Percentiles rank a stretch among this genome's conserved stretches.
Conservation (phyloP, 2,113 vertebrate species). For the Oreochromis aureus region DNA sequence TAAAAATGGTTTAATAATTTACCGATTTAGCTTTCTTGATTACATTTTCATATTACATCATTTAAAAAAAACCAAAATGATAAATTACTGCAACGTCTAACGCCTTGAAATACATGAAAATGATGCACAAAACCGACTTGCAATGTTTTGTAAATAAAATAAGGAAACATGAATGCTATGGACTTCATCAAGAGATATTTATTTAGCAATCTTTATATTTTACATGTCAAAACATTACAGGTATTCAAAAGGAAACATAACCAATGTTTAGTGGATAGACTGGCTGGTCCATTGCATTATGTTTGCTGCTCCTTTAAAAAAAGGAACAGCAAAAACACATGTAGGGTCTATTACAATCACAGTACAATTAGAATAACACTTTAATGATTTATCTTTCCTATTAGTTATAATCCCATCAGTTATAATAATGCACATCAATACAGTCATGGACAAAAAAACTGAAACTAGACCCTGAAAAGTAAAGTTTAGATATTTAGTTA, state of each 20-base stretch:
- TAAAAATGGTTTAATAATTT: neutral
- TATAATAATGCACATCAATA: neutral
- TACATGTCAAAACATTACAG: neutral
- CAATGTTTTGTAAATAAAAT: neutral
- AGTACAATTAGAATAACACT: neutral
- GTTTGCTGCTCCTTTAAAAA: neutral
- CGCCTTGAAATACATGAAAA: neutral
- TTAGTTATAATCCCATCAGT: neutral
- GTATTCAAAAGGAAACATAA: neutral
- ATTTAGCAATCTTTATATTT: neutral
- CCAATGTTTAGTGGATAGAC: neutral
- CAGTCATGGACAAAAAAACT: neutral
- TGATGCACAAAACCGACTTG: neutral
- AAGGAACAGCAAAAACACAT: neutral
- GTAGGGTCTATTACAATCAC: neutral
- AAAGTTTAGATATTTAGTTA: neutral
- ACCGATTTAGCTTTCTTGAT: neutral
- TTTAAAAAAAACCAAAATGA: neutral
- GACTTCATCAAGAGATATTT: neutral
- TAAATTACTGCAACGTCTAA: neutral
- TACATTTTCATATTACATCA: neutral
- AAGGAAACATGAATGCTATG: neutral
- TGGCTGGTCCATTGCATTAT: neutral
- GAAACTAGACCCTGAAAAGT: neutral
- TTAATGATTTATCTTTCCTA: neutral